Conservation (phyloP, 2,113 vertebrate species). For the Tupaia chinensis region DNA sequence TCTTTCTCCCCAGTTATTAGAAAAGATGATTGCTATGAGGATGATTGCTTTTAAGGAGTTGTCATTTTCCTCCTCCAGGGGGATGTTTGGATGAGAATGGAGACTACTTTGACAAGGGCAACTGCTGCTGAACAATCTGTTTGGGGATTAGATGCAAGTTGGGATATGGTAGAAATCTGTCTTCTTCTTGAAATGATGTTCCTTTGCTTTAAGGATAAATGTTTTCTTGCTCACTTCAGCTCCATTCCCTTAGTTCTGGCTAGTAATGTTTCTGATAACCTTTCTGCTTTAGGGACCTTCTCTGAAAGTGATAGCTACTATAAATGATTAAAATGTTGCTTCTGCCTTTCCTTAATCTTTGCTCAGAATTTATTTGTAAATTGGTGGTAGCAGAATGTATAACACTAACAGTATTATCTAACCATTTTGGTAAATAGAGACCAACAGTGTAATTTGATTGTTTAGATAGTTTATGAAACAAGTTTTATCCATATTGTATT, state of each 20-base stretch:
- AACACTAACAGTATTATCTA: constrained; percentile 4
- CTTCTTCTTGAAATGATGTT: constrained; percentile 49
- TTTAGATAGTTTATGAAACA: neutral
- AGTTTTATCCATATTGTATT: neutral
- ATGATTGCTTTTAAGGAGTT: constrained; percentile 36
- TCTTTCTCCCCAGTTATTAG: neutral
- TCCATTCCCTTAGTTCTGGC: constrained; percentile 35
- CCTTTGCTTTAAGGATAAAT: constrained; percentile 44
- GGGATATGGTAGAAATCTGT: constrained; percentile 48
- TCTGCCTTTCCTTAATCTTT: constrained; percentile 52
- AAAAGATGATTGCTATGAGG: constrained; percentile 40
- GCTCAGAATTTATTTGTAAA: constrained; percentile 11
- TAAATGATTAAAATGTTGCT: constrained; percentile 45
- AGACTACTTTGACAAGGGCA: constrained; percentile 6
- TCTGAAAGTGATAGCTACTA: constrained; percentile 31
- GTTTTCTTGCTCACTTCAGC: neutral
- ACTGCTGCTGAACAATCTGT: constrained; percentile 52
- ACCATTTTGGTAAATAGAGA: neutral
- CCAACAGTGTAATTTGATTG: neutral
- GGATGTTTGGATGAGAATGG: constrained; percentile 12
- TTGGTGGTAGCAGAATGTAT: neutral
- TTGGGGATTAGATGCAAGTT: constrained; percentile 53
- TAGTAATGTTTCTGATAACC: constrained; percentile 49
- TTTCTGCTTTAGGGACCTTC: constrained; percentile 26
- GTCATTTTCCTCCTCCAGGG: constrained; percentile 55